Evolutionary conservation across 2,113 vertebrate species (phyloP).

Genomic region (Neopipo cinnamomea): DNA sequence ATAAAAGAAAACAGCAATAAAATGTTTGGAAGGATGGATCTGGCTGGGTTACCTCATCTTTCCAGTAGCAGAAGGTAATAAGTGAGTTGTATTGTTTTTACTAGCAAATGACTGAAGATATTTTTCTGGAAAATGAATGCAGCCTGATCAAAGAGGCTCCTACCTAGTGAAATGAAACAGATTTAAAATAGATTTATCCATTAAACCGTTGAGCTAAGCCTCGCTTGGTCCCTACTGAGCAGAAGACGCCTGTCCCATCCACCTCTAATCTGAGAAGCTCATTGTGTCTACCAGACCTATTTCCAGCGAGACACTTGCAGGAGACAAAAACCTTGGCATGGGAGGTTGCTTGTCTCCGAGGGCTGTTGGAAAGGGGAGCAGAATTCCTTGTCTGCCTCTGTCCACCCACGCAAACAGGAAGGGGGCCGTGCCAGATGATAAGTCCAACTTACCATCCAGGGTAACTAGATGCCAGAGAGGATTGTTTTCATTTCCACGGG

Average conservation of each 20-base stretch:
- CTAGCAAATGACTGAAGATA: neutral
- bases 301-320: neutral
- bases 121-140: neutral
- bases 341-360: slow-evolving; percentile 15
- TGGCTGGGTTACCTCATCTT: accelerated
- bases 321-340: slow-evolving; percentile 19
- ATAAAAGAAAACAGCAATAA: neutral
- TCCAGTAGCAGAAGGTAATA: neutral
- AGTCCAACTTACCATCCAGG: slow-evolving; percentile 26
- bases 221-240: neutral
- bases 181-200: neutral
- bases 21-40: neutral
- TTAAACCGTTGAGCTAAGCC: neutral
- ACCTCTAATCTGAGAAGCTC: slow-evolving; percentile 14
- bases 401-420: slow-evolving; percentile 45
- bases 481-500: slow-evolving; percentile 42
- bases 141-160: neutral
- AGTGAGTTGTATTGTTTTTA: neutral
- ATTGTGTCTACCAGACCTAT: neutral
- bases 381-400: slow-evolving; percentile 10
- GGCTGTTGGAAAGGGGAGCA: slow-evolving; percentile 46
- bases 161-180: neutral
- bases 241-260: neutral
- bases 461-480: slow-evolving; percentile 45
- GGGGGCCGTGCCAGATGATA: neutral